These are phyloP conservation scores for Bedellia somnulentella DNA, from an alignment of 2,888 invertebrate genomes.

Conservation along the genomic window DNA sequence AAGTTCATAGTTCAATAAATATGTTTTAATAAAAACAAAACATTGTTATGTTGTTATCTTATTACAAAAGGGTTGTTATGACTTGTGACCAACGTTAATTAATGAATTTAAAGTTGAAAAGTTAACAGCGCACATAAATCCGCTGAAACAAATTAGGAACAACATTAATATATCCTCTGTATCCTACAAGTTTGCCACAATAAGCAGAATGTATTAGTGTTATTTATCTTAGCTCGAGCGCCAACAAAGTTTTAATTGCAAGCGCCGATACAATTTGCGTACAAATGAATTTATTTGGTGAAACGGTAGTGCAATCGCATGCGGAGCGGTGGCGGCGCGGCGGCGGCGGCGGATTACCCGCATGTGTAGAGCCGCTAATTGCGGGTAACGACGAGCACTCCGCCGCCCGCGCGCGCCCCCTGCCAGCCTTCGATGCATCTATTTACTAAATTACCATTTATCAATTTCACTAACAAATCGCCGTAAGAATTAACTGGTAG, in stretches of 20 bases:
- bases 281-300: slow-evolving; percentile 60
- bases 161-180: slow-evolving; percentile 57
- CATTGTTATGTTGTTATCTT: too few species aligned
- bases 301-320: slow-evolving; percentile 51
- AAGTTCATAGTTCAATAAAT: too few species aligned
- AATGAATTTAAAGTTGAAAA: slow-evolving; percentile 36
- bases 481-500: too few species aligned
- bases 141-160: slow-evolving; percentile 57
- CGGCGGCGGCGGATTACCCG: slow-evolving; percentile 34
- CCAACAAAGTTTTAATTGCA: slow-evolving; percentile 61
- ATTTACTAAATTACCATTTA: too few species aligned
- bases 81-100: too few species aligned
- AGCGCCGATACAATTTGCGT: slow-evolving; percentile 61
- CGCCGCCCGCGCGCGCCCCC: slow-evolving; percentile 6
- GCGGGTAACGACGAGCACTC: slow-evolving; percentile 35
- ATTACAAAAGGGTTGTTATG: too few species aligned
- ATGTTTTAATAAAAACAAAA: too few species aligned
- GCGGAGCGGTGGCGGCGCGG: slow-evolving; percentile 17
- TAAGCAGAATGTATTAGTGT: slow-evolving; percentile 60
- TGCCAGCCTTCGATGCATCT: slow-evolving; percentile 9
- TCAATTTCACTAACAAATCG: too few species aligned
- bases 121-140: slow-evolving; percentile 37
- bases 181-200: slow-evolving; percentile 52
- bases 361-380: slow-evolving; percentile 53
- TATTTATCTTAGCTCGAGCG: slow-evolving; percentile 58